Evolutionary conservation across 2,888 invertebrate species (phyloP).

Genomic region (Macroteleia sp.): DNA sequence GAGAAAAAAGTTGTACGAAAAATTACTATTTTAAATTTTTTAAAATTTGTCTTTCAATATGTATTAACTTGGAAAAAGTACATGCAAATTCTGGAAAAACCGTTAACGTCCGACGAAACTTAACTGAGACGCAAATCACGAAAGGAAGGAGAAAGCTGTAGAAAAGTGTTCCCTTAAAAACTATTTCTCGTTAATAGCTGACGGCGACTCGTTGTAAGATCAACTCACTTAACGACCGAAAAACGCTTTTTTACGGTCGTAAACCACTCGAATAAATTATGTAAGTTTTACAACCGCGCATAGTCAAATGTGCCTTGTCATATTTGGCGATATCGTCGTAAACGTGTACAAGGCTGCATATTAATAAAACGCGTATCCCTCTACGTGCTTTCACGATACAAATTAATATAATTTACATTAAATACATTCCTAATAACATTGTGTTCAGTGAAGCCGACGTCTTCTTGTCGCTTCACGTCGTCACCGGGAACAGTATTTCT

Average conservation of each 20-base stretch:
- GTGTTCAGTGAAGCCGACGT: background rate
- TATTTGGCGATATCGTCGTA: slow-evolving; percentile 33
- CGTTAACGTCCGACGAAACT: too few species aligned
- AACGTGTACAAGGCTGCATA: slow-evolving; percentile 8
- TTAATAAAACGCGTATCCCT: too few species aligned
- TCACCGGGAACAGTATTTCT: too few species aligned
- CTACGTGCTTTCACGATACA: slow-evolving; percentile 6
- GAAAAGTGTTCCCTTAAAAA: slow-evolving; percentile 14
- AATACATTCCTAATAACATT: slow-evolving; percentile 7
- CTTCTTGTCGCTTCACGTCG: too few species aligned
- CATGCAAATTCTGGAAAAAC: too few species aligned
- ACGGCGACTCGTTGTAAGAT: slow-evolving; percentile 16
- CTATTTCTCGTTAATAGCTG: slow-evolving; percentile 20
- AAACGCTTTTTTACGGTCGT: slow-evolving; percentile 22
- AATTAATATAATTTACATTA: slow-evolving; percentile 23
- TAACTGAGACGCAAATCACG: too few species aligned
- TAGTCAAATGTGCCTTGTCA: slow-evolving; percentile 17
- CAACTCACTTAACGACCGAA: slow-evolving; percentile 31
- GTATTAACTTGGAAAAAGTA: too few species aligned
- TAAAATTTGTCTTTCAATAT: too few species aligned
- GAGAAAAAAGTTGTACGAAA: too few species aligned
- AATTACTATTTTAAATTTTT: too few species aligned
- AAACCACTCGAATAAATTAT: slow-evolving; percentile 39
- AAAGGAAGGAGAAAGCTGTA: background rate
- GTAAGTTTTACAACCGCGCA: slow-evolving; percentile 28